Evolutionary conservation across 2,113 vertebrate species (phyloP), one percentile per base, ranked within the genome.

Genomic region (Phodopus roborovskii): DNA sequence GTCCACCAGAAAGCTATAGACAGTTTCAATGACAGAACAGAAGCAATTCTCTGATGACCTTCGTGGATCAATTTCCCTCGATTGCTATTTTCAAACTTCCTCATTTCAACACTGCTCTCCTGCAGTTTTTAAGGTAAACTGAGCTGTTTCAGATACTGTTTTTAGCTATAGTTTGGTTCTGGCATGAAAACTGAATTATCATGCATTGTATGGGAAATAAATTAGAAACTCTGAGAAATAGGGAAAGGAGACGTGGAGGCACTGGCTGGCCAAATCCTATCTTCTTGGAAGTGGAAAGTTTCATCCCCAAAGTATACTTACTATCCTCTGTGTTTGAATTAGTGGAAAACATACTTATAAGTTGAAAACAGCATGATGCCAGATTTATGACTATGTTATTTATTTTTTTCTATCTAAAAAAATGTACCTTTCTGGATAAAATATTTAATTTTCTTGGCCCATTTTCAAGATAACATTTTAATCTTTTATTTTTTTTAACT

Each of bases 111-210:
- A n/a, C 60, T 95, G 60, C 11, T 13, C 58, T 94, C 26, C 42
- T 73, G 22, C 66, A 85, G 30, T 56, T 96, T 7, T 68, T 97
- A 92, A 91, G 16, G 17, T 78, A 30, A 88, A 89, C 81, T 91
- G 19, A 85, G 19, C n/a, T 96, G 30, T 90, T 94, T 96, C 84
- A 81, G 16, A 62, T 87, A 83, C 11, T 96, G 70, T 68, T 94
- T 97, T 96, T 97, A 53, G 33, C 66, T 62, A 88, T 8, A 39
- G 53, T 79, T 82, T 84, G 30, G 24, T 73, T 94, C 77, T 83
- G 66, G 5, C 53, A 96, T 30, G 19, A 94, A 74, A 92, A 97
- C 82, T 70, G 84, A 96, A 79, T 93, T 64, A 56, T 74, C 50
- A 96, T 85, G n/a, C 88, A 70, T 96, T 87, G 60, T 28, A 7